These are phyloP conservation scores for Callipepla californica DNA, from an alignment of 2,113 vertebrate species.

Conservation along the genomic window DNA sequence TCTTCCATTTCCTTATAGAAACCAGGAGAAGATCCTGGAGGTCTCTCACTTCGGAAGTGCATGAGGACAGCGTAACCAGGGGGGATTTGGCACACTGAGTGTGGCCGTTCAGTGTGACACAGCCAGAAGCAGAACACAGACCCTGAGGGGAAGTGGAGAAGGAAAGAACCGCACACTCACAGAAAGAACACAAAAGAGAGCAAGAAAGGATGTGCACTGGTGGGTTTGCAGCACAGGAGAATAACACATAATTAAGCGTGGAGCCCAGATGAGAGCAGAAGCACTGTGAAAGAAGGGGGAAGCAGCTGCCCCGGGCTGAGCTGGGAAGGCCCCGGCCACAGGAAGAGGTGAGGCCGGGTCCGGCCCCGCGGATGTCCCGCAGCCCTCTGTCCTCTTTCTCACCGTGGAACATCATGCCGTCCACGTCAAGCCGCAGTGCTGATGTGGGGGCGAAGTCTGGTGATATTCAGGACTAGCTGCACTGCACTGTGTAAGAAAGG, in stretches of 20 bases:
- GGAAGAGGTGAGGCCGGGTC: neutral
- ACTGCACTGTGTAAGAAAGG: neutral
- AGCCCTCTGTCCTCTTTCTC: neutral
- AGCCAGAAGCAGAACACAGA: slow-evolving; percentile 6
- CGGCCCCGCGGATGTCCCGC: neutral
- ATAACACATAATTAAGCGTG: neutral
- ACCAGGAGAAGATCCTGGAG: neutral
- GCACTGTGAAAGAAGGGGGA: neutral
- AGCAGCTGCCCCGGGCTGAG: neutral
- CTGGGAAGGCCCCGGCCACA: neutral
- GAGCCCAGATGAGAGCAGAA: neutral
- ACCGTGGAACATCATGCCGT: neutral
- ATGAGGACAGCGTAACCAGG: neutral
- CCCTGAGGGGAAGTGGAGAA: slow-evolving; percentile 23
- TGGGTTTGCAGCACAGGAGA: slow-evolving; percentile 8
- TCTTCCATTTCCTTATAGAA: neutral
- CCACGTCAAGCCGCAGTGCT: neutral
- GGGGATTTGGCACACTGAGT: neutral
- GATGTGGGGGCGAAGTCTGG: fast-evolving
- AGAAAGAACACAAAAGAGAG: neutral
- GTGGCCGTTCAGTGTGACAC: neutral
- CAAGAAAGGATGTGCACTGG: neutral
- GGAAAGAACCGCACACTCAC: neutral
- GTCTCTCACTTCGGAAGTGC: neutral
- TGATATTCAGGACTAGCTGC: neutral